Percentiles rank a stretch among this genome's conserved stretches.
These are phyloP conservation scores for Tragelaphus buxtoni DNA, from an alignment of 2,113 vertebrate genomes.

Conservation along the genomic window DNA sequence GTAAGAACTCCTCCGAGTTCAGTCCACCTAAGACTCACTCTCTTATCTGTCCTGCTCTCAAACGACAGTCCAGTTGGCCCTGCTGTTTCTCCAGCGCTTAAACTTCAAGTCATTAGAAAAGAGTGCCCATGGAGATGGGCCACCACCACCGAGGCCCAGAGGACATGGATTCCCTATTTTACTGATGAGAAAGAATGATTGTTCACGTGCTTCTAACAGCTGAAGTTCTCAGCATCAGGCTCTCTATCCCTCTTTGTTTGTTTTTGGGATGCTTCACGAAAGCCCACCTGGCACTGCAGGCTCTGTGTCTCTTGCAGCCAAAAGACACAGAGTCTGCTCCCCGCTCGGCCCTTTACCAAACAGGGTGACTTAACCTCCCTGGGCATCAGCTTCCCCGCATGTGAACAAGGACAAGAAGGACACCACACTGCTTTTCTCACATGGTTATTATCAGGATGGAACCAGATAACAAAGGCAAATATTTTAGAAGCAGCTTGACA, in stretches of 20 bases:
- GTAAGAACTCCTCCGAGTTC: neutral
- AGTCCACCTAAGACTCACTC: neutral
- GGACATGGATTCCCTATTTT: neutral
- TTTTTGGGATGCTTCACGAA: neutral
- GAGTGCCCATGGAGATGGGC: neutral
- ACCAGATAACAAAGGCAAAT: neutral
- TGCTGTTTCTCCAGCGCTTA: neutral
- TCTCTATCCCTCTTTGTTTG: neutral
- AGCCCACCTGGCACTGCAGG: neutral
- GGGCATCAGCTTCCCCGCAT: neutral
- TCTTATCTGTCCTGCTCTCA: neutral
- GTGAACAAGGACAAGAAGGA: neutral
- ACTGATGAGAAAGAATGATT: neutral
- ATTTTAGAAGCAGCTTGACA: neutral
- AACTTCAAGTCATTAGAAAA: neutral
- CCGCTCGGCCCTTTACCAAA: neutral
- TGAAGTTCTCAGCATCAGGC: neutral
- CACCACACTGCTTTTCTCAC: neutral
- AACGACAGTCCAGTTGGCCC: neutral
- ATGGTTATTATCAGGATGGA: neutral
- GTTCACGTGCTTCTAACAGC: neutral
- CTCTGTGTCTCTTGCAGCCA: neutral
- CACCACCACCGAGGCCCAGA: neutral
- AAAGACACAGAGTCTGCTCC: neutral
- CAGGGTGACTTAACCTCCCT: neutral